Conservation (phyloP, 2,797 vertebrate species). For the Tympanoctomys barrerae region DNA sequence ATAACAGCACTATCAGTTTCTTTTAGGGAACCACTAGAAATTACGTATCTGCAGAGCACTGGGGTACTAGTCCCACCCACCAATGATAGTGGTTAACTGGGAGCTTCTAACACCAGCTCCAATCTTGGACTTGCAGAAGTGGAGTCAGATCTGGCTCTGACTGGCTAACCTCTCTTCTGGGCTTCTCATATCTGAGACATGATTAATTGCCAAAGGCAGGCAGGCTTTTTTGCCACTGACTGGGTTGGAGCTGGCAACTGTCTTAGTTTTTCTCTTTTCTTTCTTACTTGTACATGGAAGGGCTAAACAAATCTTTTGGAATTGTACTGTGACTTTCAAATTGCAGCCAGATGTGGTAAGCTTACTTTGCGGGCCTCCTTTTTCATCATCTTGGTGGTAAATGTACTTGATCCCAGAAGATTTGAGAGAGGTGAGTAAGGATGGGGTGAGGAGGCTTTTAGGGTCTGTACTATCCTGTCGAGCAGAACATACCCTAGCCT, state of each 20-base stretch:
- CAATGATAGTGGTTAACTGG: too few species aligned
- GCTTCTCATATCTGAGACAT: background rate
- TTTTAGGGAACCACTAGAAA: background rate
- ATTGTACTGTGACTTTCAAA: constrained; percentile 34
- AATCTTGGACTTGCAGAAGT: background rate
- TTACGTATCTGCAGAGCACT: background rate
- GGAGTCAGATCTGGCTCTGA: background rate
- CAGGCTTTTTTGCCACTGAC: background rate
- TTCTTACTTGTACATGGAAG: constrained; percentile 50
- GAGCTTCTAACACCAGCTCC: background rate
- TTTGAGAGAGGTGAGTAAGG: background rate
- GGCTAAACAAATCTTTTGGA: constrained; percentile 33
- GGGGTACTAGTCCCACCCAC: too few species aligned
- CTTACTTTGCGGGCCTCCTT: background rate
- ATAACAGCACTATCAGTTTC: background rate
- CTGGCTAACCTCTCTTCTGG: background rate
- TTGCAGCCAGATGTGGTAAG: background rate
- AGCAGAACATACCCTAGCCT: background rate
- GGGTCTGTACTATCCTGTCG: background rate
- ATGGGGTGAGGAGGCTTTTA: background rate
- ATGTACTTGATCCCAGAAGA: constrained; percentile 30
- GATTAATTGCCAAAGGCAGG: constrained; percentile 4
- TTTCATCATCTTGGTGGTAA: background rate
- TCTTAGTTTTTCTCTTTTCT: constrained; percentile 7
- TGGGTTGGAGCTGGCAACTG: background rate